These are phyloP conservation scores for Gnathonemus echidnorhynchus DNA, from an alignment of 2,113 vertebrate genomes.

Conservation along the genomic window DNA sequence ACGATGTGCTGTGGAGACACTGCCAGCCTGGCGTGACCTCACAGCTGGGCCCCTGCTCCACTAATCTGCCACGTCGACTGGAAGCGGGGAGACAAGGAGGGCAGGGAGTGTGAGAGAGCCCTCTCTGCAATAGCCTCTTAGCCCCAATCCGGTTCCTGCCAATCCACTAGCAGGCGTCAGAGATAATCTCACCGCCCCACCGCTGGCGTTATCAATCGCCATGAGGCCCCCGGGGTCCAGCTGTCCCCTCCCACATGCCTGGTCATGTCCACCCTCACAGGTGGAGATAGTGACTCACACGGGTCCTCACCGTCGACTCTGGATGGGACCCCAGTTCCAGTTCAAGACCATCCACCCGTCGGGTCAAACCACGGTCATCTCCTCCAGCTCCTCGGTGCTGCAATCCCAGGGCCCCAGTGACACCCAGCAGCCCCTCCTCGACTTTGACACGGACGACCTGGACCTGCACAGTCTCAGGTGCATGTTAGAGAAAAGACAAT, in stretches of 20 bases:
- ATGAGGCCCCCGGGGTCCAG: background rate
- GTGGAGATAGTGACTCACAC: slow-evolving; percentile 98
- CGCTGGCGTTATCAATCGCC: background rate
- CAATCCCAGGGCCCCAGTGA: slow-evolving; percentile 88
- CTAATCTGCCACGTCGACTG: background rate
- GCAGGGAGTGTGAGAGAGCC: background rate
- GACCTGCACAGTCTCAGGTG: slow-evolving; percentile 96
- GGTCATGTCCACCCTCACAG: slow-evolving; percentile 49
- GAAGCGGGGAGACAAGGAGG: background rate
- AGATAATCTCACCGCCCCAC: background rate
- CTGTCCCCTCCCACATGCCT: background rate
- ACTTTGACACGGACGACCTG: slow-evolving; percentile 93
- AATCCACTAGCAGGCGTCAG: background rate
- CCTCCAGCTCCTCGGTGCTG: slow-evolving; percentile 92
- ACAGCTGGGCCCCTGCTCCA: background rate
- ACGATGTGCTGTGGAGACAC: background rate
- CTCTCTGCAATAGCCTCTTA: background rate
- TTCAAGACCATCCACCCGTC: slow-evolving; percentile 98
- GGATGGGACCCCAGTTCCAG: slow-evolving; percentile 99
- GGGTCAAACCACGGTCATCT: slow-evolving; percentile 94
- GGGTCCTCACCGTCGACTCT: slow-evolving; percentile 86
- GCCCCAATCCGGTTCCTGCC: background rate
- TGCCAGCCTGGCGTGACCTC: background rate
- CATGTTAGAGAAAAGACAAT: background rate
- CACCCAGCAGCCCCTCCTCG: slow-evolving; percentile 86